Evolutionary conservation across 2,797 vertebrate species (phyloP).

Genomic region (Epinephelus malabaricus): DNA sequence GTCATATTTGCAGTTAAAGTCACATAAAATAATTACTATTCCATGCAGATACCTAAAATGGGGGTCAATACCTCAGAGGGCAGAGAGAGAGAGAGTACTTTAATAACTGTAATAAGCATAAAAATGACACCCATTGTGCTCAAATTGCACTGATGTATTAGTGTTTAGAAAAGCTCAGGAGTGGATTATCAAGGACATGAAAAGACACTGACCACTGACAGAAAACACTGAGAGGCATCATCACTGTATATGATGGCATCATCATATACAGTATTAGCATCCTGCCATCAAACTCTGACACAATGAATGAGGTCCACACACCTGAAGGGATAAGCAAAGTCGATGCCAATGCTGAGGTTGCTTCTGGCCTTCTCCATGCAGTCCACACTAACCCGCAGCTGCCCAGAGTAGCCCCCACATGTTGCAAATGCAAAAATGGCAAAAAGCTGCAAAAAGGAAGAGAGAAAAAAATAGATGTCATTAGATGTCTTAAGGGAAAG

Average conservation of each 20-base stretch:
- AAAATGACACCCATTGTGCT: too few species aligned
- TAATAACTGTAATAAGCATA: too few species aligned
- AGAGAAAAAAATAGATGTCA: background rate
- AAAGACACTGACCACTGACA: background rate
- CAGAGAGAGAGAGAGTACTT: background rate
- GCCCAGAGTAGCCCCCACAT: slow-evolving; percentile 97
- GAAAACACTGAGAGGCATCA: background rate
- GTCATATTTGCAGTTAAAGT: background rate
- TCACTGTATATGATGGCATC: background rate
- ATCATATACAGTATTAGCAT: background rate
- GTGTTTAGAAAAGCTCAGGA: background rate
- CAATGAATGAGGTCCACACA: slow-evolving; percentile 70
- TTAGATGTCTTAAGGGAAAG: background rate
- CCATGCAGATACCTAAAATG: background rate
- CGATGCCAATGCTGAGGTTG: slow-evolving; percentile 94
- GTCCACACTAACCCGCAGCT: slow-evolving; percentile 96
- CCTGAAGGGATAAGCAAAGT: slow-evolving; percentile 98
- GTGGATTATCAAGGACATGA: background rate
- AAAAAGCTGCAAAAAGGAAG: slow-evolving; percentile 91
- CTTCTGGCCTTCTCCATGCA: slow-evolving; percentile 97
- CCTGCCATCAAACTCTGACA: background rate
- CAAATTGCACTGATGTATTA: background rate
- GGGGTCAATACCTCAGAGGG: background rate
- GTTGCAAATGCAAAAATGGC: slow-evolving; percentile 99
- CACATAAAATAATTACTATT: background rate